A percentile compares a stretch with the other conserved stretches of the same genome.
These are phyloP conservation scores for Dolichallabes microphthalmus DNA, from an alignment of 2,113 vertebrate genomes.

Conservation along the genomic window DNA sequence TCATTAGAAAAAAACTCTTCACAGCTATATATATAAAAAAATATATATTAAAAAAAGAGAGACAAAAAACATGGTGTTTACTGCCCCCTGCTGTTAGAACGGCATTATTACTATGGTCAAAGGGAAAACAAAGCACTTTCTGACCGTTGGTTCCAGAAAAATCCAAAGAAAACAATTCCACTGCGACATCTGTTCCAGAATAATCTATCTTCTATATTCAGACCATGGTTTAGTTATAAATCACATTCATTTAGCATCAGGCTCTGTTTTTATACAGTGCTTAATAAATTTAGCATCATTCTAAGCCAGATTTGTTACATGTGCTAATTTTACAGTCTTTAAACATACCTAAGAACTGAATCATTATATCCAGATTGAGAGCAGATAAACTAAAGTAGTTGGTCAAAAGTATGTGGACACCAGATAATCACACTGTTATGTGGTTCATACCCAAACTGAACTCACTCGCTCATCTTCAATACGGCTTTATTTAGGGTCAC, in stretches of 20 bases:
- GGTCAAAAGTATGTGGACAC: neutral
- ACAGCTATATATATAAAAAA: neutral
- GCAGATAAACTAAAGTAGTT: neutral
- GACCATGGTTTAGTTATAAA: neutral
- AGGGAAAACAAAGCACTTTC: neutral
- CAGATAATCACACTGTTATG: neutral
- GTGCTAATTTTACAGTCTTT: neutral
- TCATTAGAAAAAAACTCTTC: neutral
- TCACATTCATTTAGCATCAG: neutral
- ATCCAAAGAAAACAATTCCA: neutral
- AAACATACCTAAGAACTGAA: neutral
- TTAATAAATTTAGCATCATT: neutral
- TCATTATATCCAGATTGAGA: neutral
- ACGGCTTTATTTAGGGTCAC: too few relatives aligned
- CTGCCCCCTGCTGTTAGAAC: conserved; percentile 15
- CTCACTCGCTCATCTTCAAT: too few relatives aligned
- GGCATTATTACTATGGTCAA: neutral
- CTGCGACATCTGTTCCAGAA: neutral
- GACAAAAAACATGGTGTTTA: neutral
- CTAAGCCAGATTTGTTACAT: neutral
- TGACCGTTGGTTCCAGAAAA: neutral
- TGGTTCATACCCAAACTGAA: too few relatives aligned
- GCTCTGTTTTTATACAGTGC: neutral
- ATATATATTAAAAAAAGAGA: too few relatives aligned
- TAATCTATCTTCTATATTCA: neutral